Conservation (phyloP, 2,113 vertebrate species). For the Sciurus niger region DNA sequence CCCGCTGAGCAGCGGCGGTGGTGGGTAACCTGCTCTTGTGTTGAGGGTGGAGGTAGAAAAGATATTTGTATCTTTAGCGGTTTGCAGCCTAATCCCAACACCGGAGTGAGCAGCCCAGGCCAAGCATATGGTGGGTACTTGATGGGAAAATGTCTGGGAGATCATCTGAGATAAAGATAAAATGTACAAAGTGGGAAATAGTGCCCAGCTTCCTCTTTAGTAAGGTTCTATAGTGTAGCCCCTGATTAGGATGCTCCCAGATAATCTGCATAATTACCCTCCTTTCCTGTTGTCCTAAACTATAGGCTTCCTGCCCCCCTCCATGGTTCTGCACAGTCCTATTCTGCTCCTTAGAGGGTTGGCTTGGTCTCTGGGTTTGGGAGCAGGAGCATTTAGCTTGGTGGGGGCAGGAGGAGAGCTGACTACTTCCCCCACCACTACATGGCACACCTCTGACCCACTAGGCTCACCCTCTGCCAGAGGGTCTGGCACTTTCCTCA, state of each 20-base stretch:
- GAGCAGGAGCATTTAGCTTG: background rate
- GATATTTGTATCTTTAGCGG: constrained; percentile 46
- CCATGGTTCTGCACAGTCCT: background rate
- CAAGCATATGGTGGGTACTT: background rate
- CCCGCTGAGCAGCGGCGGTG: background rate
- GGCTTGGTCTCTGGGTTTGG: background rate
- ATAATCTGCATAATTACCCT: background rate
- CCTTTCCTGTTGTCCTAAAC: background rate
- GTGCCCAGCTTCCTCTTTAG: background rate
- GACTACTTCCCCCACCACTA: background rate
- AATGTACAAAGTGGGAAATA: constrained; percentile 44
- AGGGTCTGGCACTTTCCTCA: background rate
- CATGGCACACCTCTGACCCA: background rate
- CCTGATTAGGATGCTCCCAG: background rate
- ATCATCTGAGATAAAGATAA: background rate
- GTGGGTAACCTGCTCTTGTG: background rate
- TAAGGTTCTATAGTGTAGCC: background rate
- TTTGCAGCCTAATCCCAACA: constrained; percentile 18
- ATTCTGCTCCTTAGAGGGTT: background rate
- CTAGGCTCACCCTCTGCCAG: background rate
- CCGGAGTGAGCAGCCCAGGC: background rate
- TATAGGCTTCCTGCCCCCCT: background rate
- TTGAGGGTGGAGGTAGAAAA: constrained; percentile 23
- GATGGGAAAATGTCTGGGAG: background rate
- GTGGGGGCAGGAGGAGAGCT: background rate